phyloP scores from a whole-genome alignment of 2,797 vertebrate genomes.

The Darevskia nairensis region DNA sequence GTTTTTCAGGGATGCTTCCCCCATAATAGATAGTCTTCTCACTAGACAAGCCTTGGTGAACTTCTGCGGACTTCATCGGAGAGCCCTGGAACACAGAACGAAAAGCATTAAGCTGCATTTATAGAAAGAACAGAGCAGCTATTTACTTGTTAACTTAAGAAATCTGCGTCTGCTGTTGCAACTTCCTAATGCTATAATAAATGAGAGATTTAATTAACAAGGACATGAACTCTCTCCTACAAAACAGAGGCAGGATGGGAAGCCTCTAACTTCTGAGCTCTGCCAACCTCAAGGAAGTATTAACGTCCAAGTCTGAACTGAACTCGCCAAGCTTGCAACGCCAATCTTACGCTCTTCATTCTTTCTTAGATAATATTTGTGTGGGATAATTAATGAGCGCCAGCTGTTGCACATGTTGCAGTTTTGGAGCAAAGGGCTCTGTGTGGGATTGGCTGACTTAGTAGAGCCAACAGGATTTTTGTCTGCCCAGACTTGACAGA shows the following conservation, averaged over 20 bases:
- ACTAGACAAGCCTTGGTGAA: background rate
- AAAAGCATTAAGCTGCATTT: background rate
- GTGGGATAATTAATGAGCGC: conserved; percentile 1
- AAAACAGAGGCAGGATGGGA: background rate
- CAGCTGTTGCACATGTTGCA: conserved; percentile 27
- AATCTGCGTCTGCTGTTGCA: background rate
- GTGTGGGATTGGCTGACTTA: conserved; percentile 6
- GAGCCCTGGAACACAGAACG: background rate
- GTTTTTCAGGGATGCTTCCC: background rate
- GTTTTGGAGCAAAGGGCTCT: background rate
- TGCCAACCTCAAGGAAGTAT: background rate
- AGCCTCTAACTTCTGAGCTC: background rate
- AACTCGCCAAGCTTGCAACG: background rate
- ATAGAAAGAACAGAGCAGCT: background rate
- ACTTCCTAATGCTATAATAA: background rate
- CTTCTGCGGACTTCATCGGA: background rate
- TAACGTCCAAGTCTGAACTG: background rate
- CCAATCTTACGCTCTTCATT: background rate
- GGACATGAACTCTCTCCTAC: background rate
- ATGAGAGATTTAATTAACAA: background rate
- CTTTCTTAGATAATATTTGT: conserved; percentile 4
- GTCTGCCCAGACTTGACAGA: background rate
- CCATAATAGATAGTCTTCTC: background rate
- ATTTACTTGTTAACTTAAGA: background rate
- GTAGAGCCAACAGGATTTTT: background rate